Conservation (phyloP, 2,888 invertebrate species). For the Limnephilus rhombicus region DNA sequence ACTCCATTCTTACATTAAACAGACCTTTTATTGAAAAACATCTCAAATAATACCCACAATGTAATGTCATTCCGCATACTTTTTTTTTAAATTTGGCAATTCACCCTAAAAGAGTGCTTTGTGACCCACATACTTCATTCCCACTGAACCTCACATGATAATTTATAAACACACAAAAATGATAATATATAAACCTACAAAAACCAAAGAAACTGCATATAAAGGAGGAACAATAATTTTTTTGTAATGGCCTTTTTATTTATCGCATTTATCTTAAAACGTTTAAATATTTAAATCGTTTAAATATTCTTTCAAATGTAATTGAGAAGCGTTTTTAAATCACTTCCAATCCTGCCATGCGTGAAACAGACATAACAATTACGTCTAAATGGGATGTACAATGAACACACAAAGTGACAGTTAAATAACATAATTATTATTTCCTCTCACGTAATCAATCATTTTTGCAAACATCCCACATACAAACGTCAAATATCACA, state of each 20-base stretch:
- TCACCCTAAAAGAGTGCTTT: too few species aligned
- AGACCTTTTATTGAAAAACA: not conserved
- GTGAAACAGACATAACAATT: not conserved
- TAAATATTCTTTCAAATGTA: not conserved
- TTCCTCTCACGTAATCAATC: constrained; percentile 30
- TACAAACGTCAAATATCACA: not conserved
- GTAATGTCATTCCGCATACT: too few species aligned
- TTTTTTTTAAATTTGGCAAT: too few species aligned
- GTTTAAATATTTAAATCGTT: not conserved
- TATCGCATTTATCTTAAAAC: not conserved
- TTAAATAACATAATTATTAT: not conserved
- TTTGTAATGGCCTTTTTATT: not conserved
- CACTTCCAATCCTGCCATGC: not conserved
- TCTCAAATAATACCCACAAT: too few species aligned
- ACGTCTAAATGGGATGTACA: not conserved
- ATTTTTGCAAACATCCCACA: constrained; percentile 7
- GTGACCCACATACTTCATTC: not conserved
- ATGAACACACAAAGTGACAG: constrained; percentile 13
- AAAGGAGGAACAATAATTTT: not conserved
- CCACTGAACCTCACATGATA: too few species aligned
- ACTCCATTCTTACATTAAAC: not conserved
- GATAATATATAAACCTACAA: too few species aligned
- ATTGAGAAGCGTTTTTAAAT: not conserved
- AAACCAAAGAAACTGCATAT: too few species aligned
- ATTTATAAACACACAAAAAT: too few species aligned